phyloP scores from a whole-genome alignment of 2,113 vertebrate genomes.

The Spermophilus dauricus region DNA sequence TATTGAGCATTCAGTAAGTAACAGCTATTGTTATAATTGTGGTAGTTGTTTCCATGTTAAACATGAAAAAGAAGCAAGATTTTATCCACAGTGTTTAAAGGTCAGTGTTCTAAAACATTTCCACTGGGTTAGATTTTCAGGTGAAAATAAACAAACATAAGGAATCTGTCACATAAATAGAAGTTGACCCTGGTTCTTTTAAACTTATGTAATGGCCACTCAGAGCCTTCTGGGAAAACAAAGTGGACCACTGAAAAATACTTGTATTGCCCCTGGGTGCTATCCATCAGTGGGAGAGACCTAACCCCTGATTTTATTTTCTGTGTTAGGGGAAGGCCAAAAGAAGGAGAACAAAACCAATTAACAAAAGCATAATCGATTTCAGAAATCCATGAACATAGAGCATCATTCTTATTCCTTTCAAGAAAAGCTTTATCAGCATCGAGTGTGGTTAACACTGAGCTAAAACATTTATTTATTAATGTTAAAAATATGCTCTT shows the following conservation, averaged over 20 bases:
- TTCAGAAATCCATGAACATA: conserved; percentile 44
- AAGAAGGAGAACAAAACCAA: conserved; percentile 67
- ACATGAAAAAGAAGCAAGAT: neutral
- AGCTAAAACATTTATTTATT: conserved; percentile 64
- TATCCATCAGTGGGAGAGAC: conserved; percentile 60
- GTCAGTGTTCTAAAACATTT: conserved; percentile 74
- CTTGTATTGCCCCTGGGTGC: conserved; percentile 56
- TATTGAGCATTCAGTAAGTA: neutral
- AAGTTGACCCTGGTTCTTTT: conserved; percentile 72
- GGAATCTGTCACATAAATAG: conserved; percentile 75
- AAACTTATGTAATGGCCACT: conserved; percentile 62
- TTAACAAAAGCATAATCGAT: conserved; percentile 75
- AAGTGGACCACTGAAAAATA: conserved; percentile 70
- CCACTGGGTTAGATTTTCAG: conserved; percentile 68
- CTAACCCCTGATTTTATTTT: conserved; percentile 60
- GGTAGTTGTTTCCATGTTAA: conserved; percentile 17
- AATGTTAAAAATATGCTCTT: conserved; percentile 62
- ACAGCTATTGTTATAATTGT: neutral
- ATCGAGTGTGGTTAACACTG: conserved; percentile 47
- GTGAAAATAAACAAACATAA: conserved; percentile 75
- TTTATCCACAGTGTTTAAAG: conserved; percentile 70
- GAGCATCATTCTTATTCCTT: conserved; percentile 41
- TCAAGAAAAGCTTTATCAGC: conserved; percentile 58
- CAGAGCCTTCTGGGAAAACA: conserved; percentile 73
- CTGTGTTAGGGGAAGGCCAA: conserved; percentile 33